Evolutionary conservation across 2,797 vertebrate genomes (phyloP).

Genomic region (Rhinoraja longicauda): DNA sequence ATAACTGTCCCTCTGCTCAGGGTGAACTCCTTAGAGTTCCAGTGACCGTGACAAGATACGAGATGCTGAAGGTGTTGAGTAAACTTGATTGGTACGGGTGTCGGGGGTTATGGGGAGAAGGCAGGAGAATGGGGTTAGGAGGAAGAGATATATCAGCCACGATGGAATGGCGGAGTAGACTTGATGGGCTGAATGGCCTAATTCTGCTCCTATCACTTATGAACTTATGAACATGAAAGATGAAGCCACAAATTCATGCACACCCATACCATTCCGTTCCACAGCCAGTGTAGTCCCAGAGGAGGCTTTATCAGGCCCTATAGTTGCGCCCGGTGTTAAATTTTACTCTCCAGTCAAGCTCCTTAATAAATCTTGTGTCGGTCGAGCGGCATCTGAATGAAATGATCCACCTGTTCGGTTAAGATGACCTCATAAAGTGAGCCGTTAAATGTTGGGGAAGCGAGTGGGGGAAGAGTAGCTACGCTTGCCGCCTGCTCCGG

Average conservation of each 20-base stretch:
- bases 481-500: not conserved
- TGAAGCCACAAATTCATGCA: not conserved
- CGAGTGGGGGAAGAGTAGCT: not conserved
- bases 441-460: not conserved
- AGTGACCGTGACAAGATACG: not conserved
- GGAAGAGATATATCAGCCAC: too few relatives aligned
- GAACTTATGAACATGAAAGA: too few relatives aligned
- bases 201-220: too few relatives aligned
- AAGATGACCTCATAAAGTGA: not conserved
- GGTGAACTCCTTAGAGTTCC: not conserved
- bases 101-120: too few relatives aligned
- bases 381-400: not conserved
- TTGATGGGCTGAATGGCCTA: too few relatives aligned
- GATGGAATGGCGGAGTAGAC: too few relatives aligned
- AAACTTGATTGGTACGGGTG: too few relatives aligned
- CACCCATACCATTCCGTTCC: not conserved
- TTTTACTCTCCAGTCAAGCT: not conserved
- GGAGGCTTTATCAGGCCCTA: not conserved
- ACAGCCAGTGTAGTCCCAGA: not conserved
- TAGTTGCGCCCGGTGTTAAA: not conserved
- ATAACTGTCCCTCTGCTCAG: not conserved
- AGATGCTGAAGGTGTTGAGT: not conserved
- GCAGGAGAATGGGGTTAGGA: too few relatives aligned
- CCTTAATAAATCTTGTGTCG: not conserved
- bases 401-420: slow-evolving; percentile 1